These are phyloP conservation scores for Spea hammondii DNA, from an alignment of 2,797 vertebrate genomes.

Conservation along the genomic window DNA sequence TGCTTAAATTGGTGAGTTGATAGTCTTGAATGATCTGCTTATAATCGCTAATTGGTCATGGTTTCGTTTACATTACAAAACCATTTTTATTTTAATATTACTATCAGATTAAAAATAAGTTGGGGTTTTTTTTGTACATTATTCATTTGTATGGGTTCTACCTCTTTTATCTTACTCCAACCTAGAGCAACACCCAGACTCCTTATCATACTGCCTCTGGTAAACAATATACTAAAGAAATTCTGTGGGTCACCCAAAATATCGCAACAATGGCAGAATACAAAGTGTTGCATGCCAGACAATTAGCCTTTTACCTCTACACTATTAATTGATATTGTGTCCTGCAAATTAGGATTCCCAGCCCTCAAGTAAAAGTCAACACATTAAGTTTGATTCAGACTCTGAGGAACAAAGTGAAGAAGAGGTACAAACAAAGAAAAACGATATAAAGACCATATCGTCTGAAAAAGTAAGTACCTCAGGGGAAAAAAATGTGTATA, in stretches of 20 bases:
- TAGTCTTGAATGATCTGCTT: background rate
- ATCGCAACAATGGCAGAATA: no score
- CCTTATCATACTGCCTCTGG: no score
- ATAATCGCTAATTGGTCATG: background rate
- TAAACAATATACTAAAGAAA: no score
- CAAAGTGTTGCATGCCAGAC: no score
- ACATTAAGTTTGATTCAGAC: slow-evolving; percentile 81
- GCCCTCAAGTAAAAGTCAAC: slow-evolving; percentile 70
- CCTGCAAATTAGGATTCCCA: slow-evolving; percentile 68
- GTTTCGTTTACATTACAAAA: background rate
- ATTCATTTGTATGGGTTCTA: no score
- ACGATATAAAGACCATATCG: slow-evolving; percentile 52
- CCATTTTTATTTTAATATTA: background rate
- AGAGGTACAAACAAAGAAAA: slow-evolving; percentile 9
- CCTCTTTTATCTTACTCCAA: background rate
- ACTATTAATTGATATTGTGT: background rate
- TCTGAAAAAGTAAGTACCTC: slow-evolving; percentile 58
- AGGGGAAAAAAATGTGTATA: background rate
- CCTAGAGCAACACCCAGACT: no score
- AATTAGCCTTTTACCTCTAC: no score
- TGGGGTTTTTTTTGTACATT: background rate
- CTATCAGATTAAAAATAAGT: background rate
- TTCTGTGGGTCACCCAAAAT: no score
- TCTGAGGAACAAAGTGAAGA: slow-evolving; percentile 74
- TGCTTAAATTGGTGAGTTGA: slow-evolving; percentile 79